Conservation (phyloP, 1,140 invertebrate genomes). For the Caenorhabditis tropicalis region DNA sequence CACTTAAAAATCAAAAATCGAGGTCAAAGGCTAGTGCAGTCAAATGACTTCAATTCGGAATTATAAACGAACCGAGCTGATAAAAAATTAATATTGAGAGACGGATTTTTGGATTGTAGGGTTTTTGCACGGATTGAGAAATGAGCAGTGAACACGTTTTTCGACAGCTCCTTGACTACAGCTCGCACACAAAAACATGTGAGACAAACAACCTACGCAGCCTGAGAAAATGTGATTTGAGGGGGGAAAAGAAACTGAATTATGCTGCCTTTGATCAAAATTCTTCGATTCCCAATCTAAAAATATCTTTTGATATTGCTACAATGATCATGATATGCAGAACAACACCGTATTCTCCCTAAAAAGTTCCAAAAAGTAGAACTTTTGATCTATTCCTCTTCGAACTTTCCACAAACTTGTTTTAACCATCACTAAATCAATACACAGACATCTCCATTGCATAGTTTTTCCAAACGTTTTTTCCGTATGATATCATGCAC, state of each 20-base stretch:
- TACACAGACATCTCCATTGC: neutral
- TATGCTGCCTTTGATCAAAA: neutral
- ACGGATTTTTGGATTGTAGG: no score
- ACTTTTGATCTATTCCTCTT: neutral
- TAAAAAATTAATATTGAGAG: neutral
- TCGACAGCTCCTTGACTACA: neutral
- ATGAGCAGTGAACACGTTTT: no score
- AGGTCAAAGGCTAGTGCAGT: neutral
- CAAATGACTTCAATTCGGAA: neutral
- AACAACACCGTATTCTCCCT: neutral
- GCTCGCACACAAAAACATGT: neutral
- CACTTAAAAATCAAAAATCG: neutral
- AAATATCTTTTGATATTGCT: neutral
- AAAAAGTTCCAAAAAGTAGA: no score
- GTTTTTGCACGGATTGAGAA: no score
- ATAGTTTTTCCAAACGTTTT: neutral
- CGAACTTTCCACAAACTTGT: neutral
- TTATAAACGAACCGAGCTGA: neutral
- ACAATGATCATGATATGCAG: neutral
- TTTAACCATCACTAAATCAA: neutral
- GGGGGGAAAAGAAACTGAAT: neutral
- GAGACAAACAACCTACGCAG: neutral
- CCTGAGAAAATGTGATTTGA: neutral
- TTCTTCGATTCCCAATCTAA: neutral
- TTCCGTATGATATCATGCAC: constrained; percentile 17